A percentile compares a stretch with the other conserved stretches of the same genome.
These are phyloP conservation scores for Phyllopteryx taeniolatus DNA, from an alignment of 2,113 vertebrate species.

Conservation along the genomic window DNA sequence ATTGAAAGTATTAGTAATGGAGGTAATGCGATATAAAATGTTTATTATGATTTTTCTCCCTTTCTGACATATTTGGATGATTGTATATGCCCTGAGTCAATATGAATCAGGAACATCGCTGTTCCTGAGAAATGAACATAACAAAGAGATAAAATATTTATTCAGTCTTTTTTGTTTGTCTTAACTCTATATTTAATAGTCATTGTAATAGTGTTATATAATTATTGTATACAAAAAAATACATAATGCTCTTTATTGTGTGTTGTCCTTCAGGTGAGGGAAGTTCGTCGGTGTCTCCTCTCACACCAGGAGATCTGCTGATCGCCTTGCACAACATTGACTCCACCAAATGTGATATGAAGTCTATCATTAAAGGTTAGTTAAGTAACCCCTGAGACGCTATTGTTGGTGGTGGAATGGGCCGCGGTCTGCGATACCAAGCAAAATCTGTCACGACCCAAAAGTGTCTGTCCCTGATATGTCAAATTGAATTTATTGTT, in stretches of 20 bases:
- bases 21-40: too few species aligned
- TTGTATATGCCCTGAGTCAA: too few species aligned
- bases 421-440: too few species aligned
- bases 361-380: slow-evolving; percentile 94
- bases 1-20: too few species aligned
- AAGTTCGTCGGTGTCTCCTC: slow-evolving; percentile 84
- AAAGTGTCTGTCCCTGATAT: neutral
- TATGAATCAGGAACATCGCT: too few species aligned
- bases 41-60: too few species aligned
- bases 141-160: too few species aligned
- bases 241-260: neutral
- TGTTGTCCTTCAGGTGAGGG: slow-evolving; percentile 79
- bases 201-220: neutral
- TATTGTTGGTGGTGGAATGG: neutral
- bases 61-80: too few species aligned
- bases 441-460: neutral
- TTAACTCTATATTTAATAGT: too few species aligned
- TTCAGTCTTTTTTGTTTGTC: too few species aligned
- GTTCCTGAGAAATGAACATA: too few species aligned
- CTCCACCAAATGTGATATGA: slow-evolving; percentile 92
- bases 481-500: neutral
- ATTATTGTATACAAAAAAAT: neutral
- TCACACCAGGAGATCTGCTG: slow-evolving; percentile 90
- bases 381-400: neutral
- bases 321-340: slow-evolving; percentile 91